Evolutionary conservation across 2,113 vertebrate genomes (phyloP), one percentile per base, ranked within the genome.

Genomic region (Pelobates fuscus): DNA sequence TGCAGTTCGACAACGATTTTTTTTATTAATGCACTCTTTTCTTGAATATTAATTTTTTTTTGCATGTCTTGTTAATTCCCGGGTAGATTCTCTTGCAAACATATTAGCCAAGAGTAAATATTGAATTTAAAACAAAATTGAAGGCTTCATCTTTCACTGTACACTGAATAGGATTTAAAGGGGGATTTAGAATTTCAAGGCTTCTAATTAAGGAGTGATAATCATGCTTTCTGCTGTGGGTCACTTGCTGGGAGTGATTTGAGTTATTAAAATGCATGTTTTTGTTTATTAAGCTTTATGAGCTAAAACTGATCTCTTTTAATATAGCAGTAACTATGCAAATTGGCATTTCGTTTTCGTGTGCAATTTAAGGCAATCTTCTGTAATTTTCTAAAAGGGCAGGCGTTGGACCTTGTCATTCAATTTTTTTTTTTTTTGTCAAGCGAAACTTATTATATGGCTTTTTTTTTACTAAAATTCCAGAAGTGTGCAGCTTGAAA

Each of bases 301-400:
- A 92, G 95, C 92, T 94, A 91, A 88, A 93, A 92, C 93, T 95
- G 95, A 99, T 98, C 95, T 94, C 91, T 94, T 95, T 98, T 98
- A 99, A 98, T 99, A 99, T 96, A 91, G 91, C 91, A 81, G 94
- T 92, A 93, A 93, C 94, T 98, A 98, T 98, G 96, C 95, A 97
- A 98, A 98, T 95, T 90, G 91, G 76, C 91, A 84, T 95, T 96
- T 95, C 94, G 97, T 98, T 97, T 98, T 95, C 94, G 92, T 93
- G 83, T 93, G 92, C 92, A 92, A 89, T 93, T 93, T 89, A 86
- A 85, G 86, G 91, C 93, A 91, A 95, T 96, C 95, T 94, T 93
- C 91, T 94, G 93, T 98, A 97, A 99, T 98, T 98, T 95, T 94
- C 89, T 90, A 87, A 94, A 97, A 98, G 94, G 95, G 93, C 88